Evolutionary conservation across 2,888 invertebrate genomes (phyloP).

Genomic region (Eledona agricola): DNA sequence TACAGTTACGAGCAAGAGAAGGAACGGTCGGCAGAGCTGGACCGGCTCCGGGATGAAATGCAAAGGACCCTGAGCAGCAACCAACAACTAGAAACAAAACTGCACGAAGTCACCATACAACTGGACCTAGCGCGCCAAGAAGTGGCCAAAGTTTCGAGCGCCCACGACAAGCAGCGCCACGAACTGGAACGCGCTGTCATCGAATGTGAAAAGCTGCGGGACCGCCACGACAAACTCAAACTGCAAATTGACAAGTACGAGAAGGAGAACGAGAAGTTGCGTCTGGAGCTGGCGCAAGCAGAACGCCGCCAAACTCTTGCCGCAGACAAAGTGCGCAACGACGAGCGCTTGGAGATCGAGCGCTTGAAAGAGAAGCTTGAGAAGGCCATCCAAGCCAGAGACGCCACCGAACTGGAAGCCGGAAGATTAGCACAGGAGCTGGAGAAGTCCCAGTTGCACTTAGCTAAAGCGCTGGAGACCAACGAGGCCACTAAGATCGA

Average conservation of each 20-base stretch:
- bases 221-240: constrained; percentile 86
- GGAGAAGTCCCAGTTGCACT: constrained; percentile 85
- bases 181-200: constrained; percentile 87
- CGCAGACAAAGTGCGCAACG: constrained; percentile 72
- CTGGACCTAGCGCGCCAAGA: constrained; percentile 82
- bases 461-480: constrained; percentile 84
- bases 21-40: constrained; percentile 71
- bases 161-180: constrained; percentile 81
- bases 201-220: constrained; percentile 88
- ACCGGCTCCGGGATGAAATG: constrained; percentile 76
- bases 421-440: constrained; percentile 84
- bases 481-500: constrained; percentile 85
- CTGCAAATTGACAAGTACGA: constrained; percentile 75
- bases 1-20: constrained; percentile 79
- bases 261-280: constrained; percentile 80
- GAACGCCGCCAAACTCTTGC: constrained; percentile 70
- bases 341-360: constrained; percentile 82
- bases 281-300: constrained; percentile 72
- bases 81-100: constrained; percentile 76
- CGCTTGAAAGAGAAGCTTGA: constrained; percentile 86
- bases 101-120: constrained; percentile 84
- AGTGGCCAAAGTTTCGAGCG: constrained; percentile 75
- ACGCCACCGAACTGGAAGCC: constrained; percentile 86
- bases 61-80: constrained; percentile 72
- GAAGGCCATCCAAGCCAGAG: constrained; percentile 82